Evolutionary conservation across 2,113 vertebrate genomes (phyloP).

Genomic region (Sturnira hondurensis): DNA sequence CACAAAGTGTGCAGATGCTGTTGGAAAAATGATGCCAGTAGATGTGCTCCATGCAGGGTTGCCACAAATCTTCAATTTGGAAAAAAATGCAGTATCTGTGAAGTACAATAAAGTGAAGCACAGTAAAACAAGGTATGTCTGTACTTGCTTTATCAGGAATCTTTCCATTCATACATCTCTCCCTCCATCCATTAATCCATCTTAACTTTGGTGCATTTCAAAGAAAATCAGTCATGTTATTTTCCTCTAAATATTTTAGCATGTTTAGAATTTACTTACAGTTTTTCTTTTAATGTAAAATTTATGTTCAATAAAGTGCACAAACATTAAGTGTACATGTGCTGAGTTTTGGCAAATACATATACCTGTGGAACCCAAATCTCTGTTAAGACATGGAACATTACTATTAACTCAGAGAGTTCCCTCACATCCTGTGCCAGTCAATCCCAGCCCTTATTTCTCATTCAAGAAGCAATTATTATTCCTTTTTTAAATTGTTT

Average conservation of each 20-base stretch:
- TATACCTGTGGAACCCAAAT: background rate
- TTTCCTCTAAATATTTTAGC: slow-evolving; percentile 4
- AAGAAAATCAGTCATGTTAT: background rate
- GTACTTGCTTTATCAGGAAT: background rate
- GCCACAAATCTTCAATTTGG: background rate
- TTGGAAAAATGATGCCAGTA: background rate
- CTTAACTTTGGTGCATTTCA: background rate
- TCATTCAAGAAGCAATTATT: background rate
- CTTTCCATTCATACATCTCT: background rate
- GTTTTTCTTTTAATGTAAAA: background rate
- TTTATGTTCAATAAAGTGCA: slow-evolving; percentile 21
- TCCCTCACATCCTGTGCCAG: background rate
- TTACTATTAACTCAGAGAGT: background rate
- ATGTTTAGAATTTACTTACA: slow-evolving; percentile 7
- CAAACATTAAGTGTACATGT: background rate
- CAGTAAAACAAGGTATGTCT: background rate
- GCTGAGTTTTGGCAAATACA: slow-evolving; percentile 12
- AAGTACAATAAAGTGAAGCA: background rate
- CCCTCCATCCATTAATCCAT: background rate
- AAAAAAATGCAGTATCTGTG: background rate
- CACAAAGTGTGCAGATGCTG: background rate
- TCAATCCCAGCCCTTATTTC: background rate
- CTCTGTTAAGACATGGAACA: background rate
- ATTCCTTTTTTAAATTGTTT: too few relatives aligned
- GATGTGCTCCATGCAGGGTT: background rate